A percentile compares a stretch with the other conserved stretches of the same genome.
phyloP scores from a whole-genome alignment of 2,113 vertebrate genomes.

The Dipodomys merriami region DNA sequence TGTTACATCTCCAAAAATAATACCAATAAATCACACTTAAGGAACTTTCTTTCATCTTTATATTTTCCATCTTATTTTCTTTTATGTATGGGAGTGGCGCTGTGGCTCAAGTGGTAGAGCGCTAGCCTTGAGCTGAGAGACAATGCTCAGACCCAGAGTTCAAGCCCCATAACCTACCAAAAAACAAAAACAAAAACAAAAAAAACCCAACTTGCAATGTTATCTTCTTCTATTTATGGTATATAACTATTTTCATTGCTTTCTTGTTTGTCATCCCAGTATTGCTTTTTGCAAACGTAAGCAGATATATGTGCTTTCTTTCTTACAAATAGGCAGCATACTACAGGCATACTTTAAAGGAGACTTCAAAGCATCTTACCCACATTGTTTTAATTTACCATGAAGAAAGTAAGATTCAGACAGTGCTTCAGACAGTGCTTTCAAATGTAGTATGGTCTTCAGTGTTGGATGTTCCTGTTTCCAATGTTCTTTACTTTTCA shows the following conservation, averaged over 20 bases:
- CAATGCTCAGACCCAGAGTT: too few species aligned
- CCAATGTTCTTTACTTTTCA: constrained; percentile 32
- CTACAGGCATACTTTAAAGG: neutral
- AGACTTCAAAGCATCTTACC: constrained; percentile 29
- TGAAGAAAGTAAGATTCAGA: constrained; percentile 19
- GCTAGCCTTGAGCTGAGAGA: too few species aligned
- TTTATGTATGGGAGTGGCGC: too few species aligned
- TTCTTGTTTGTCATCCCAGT: neutral
- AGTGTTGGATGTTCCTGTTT: neutral
- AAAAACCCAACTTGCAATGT: too few species aligned
- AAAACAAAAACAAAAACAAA: too few species aligned
- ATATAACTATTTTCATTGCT: constrained; percentile 49
- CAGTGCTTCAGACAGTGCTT: constrained; percentile 28
- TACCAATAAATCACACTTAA: neutral
- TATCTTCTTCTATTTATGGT: neutral
- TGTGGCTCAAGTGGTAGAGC: too few species aligned
- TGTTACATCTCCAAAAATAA: constrained; percentile 34
- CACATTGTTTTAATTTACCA: neutral
- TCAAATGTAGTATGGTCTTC: neutral
- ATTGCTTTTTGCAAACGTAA: constrained; percentile 57
- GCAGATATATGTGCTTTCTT: neutral
- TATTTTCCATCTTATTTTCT: neutral
- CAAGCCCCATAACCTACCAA: too few species aligned
- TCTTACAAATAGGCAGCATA: neutral
- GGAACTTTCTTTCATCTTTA: neutral